These are phyloP conservation scores for Scaptomyza tumidula DNA, from an alignment of 2,888 invertebrate species.

Conservation along the genomic window DNA sequence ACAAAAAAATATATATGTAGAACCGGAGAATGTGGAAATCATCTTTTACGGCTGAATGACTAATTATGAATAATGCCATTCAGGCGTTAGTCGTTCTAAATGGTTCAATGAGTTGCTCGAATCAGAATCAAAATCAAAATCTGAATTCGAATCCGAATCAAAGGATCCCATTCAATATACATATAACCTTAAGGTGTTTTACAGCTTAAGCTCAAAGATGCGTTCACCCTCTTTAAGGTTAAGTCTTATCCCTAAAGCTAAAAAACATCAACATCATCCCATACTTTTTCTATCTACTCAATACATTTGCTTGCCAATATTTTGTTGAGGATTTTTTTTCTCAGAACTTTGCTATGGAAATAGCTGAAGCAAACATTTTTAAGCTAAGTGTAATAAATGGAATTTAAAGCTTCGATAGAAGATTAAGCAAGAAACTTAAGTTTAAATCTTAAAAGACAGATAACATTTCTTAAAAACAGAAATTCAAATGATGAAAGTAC, in stretches of 20 bases:
- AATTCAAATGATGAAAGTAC: no score
- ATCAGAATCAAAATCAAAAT: no score
- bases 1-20: constrained; percentile 17
- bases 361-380: not conserved
- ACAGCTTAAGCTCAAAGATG: constrained; percentile 33
- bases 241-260: constrained; percentile 7
- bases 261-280: not conserved
- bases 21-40: constrained; percentile 72
- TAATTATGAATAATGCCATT: constrained; percentile 82
- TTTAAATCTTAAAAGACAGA: no score
- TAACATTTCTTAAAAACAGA: no score
- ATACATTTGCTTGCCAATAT: not conserved
- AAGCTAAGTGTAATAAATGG: not conserved
- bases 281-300: not conserved
- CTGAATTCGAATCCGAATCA: constrained; percentile 39
- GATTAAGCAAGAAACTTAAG: not conserved
- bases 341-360: not conserved
- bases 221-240: not conserved
- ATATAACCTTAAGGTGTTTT: constrained; percentile 69
- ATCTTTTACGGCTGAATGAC: constrained; percentile 82
- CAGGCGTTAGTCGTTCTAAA: constrained; percentile 34
- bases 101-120: constrained; percentile 41
- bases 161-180: constrained; percentile 40
- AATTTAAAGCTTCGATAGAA: no score
- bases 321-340: not conserved